Base-by-base conservation (phyloP, 2,797 vertebrate species). In the Momotus momota region DNA sequence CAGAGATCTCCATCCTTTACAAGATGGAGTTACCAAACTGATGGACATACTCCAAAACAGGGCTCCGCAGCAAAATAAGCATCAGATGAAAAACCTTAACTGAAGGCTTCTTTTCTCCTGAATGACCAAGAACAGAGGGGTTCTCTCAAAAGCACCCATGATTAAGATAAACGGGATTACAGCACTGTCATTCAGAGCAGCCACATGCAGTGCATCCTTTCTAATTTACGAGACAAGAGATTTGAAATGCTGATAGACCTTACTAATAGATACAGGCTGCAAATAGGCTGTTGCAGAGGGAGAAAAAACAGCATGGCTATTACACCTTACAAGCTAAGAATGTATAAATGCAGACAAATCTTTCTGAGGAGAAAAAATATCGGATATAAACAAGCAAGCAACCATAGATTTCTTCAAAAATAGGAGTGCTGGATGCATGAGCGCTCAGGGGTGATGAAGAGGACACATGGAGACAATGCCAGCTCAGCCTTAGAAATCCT, bases 1-100 rank as follows among this genome's bases (percentile, higher is more conserved):
- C 95, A 96, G 96, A 92, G 91, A 92, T 74, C 79, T 74, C 86
- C 88, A 74, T 73, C 81, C 83, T 73, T 87, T 89, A 22, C 78
- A 92, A 83, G 74, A 83, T 23, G 61, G 88, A 95, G 52, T 81
- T 81, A 85, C 96, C 74, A 82, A 69, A 65, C 69, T 85, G 81
- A 95, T 85, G 93, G 94, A 91, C 88, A 45, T 54, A 13, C 45
- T 96, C 93, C 94, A 96, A 90, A 85, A 71, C 48, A 67, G 54
- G 67, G 22, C 57, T 85, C 60, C 1, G 0, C 19, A 31, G 82
- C 29, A 74, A 75, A 62, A 92, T 94, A 89, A 62, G 49, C 10
- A 85, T 45, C 57, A 55, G 49, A 77, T 69, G 43, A 93, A 84
- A 95, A 93, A 57, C 52, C 46, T 77, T 73, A 85, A 66, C 90